A percentile compares a stretch with the other conserved stretches of the same genome.
These are phyloP conservation scores for Rapana venosa DNA, from an alignment of 2,888 invertebrate genomes.

Conservation along the genomic window DNA sequence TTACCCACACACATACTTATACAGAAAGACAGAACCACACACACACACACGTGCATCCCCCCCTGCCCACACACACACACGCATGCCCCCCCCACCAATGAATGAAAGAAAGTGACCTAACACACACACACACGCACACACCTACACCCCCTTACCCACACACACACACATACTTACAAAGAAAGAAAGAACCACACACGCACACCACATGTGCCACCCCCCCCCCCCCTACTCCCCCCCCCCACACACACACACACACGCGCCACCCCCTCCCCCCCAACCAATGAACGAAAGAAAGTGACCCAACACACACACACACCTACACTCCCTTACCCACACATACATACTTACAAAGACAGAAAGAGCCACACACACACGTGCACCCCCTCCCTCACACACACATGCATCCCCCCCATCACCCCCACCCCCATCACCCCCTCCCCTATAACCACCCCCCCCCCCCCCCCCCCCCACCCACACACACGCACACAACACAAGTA, in stretches of 20 bases:
- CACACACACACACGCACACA: background rate
- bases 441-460: too few relatives aligned
- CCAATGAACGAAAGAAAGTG: too few relatives aligned
- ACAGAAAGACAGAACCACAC: background rate
- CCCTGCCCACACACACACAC: background rate
- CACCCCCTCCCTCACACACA: constrained; percentile 83
- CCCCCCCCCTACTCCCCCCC: constrained; percentile 81
- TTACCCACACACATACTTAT: background rate
- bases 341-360: background rate
- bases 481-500: background rate
- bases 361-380: background rate
- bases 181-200: too few relatives aligned
- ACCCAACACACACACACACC: too few relatives aligned
- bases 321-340: background rate
- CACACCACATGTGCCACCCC: too few relatives aligned
- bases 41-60: background rate
- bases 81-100: constrained; percentile 94
- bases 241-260: too few relatives aligned
- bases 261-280: too few relatives aligned
- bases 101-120: background rate
- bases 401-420: constrained; percentile 98
- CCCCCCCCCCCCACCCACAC: too few relatives aligned
- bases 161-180: background rate
- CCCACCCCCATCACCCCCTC: constrained; percentile 84
- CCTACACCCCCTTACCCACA: background rate